These are phyloP conservation scores for Campoplex capitator DNA, from an alignment of 2,888 invertebrate species.

Conservation along the genomic window DNA sequence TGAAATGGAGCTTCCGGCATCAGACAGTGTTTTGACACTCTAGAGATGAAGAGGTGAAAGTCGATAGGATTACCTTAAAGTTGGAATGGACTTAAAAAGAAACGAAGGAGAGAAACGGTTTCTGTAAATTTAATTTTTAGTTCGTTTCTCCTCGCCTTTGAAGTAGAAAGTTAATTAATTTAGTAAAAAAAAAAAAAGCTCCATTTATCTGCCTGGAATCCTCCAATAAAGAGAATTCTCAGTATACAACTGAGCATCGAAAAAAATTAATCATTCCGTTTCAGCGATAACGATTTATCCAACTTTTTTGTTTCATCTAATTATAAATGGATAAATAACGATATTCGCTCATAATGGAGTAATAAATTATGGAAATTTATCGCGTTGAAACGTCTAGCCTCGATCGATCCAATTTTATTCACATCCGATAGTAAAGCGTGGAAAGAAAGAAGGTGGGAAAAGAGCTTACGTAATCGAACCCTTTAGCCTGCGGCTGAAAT, in stretches of 20 bases:
- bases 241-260: no score
- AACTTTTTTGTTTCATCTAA: neutral
- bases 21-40: no score
- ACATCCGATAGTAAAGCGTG: constrained; percentile 36
- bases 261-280: no score
- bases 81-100: neutral
- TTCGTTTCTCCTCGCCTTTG: neutral
- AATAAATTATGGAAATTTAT: no score
- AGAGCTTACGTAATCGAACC: constrained; percentile 57
- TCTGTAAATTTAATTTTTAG: neutral
- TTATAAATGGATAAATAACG: neutral
- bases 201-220: neutral
- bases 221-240: neutral
- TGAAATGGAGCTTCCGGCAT: no score
- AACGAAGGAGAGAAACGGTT: neutral
- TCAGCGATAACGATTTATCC: neutral
- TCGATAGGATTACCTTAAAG: no score
- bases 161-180: neutral
- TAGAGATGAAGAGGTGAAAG: no score
- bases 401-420: constrained; percentile 44
- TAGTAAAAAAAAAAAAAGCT: neutral
- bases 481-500: constrained; percentile 41
- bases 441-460: neutral
- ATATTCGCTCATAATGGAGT: neutral
- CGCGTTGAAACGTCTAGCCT: neutral